Conservation (phyloP, 2,888 invertebrate species). For the Drosophila stalkeri region DNA sequence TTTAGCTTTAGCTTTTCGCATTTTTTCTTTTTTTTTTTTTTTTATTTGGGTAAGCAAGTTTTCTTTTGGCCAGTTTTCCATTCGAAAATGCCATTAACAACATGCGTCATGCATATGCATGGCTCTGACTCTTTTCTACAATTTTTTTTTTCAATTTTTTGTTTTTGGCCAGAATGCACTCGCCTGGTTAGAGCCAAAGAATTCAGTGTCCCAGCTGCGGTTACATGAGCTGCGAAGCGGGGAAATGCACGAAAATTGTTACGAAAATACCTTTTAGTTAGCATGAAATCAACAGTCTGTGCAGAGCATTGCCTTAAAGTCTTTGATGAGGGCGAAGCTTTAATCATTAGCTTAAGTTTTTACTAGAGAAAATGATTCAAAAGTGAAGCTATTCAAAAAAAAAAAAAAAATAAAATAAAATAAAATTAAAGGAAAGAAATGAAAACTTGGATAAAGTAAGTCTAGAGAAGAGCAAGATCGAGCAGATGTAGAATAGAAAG, state of each 20-base stretch:
- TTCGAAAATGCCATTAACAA: constrained; percentile 67
- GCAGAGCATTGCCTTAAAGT: background rate
- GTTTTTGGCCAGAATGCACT: constrained; percentile 14
- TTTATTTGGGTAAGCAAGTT: constrained; percentile 50
- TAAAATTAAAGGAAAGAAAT: background rate
- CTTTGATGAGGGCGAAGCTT: background rate
- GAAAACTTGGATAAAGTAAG: background rate
- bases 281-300: background rate
- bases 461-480: no score
- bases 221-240: constrained; percentile 9
- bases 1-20: constrained; percentile 4
- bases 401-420: accelerated
- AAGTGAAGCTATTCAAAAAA: background rate
- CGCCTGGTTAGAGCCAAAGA: constrained; percentile 18
- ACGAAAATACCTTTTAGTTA: background rate
- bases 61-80: constrained; percentile 35
- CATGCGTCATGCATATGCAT: constrained; percentile 72
- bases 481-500: background rate
- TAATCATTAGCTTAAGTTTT: background rate
- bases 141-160: background rate
- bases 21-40: constrained; percentile 50
- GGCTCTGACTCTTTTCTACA: constrained; percentile 3
- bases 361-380: no score
- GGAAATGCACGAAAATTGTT: background rate
- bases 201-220: constrained; percentile 32